Percentiles rank a stretch among this genome's conserved stretches.
Evolutionary conservation across 2,797 vertebrate genomes (phyloP).

Genomic region (Notolepis coatsorum): DNA sequence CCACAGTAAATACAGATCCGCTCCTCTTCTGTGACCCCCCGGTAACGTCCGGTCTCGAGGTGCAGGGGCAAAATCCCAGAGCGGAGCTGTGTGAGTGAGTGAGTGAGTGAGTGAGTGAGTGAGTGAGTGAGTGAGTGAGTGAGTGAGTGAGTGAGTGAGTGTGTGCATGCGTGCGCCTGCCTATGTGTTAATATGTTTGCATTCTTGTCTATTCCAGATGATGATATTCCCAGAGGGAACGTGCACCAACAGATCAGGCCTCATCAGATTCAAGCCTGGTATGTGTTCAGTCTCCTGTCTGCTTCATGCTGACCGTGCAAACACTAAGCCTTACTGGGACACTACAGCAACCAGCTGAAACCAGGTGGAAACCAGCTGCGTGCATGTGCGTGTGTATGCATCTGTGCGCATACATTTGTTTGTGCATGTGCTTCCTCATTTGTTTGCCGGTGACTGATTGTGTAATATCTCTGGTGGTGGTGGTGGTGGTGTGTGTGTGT

Average conservation of each 20-base stretch:
- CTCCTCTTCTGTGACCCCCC: too few species aligned
- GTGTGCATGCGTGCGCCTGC: not conserved
- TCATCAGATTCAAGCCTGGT: constrained; percentile 98
- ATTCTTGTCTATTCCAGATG: constrained; percentile 81
- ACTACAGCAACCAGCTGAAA: not conserved
- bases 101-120: too few species aligned
- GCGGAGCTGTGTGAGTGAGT: too few species aligned
- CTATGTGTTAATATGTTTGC: not conserved
- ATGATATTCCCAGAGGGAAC: constrained; percentile 99
- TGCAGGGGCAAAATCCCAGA: too few species aligned
- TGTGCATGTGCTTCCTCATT: not conserved
- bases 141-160: not conserved
- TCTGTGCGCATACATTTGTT: constrained; percentile 8
- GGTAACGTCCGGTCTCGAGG: too few species aligned
- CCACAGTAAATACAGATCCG: too few species aligned
- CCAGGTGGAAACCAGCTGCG: not conserved
- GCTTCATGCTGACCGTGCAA: constrained; percentile 10
- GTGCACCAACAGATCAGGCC: constrained; percentile 95
- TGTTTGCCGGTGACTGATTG: not conserved
- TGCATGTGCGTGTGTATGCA: constrained; percentile 11
- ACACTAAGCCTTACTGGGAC: not conserved
- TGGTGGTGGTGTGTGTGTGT: not conserved
- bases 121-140: not conserved
- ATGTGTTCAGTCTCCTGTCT: constrained; percentile 61
- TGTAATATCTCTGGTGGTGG: not conserved